Base-by-base conservation (phyloP, 2,888 invertebrate genomes). In the Galerucella pusilla region DNA sequence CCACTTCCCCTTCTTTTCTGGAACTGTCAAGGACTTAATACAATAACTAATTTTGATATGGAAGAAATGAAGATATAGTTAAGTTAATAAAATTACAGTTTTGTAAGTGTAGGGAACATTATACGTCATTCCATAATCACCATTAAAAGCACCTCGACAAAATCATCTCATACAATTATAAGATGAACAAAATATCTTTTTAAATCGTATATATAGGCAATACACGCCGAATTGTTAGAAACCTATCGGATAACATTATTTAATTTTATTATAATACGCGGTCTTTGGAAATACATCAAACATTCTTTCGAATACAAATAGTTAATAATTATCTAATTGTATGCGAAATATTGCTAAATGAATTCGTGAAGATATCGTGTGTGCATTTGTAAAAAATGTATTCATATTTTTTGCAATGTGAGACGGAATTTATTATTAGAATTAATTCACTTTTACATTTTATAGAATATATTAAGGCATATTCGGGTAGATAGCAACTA, bases 391-490 rank as follows among this genome's bases (percentile, higher is more conserved):
- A 69, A 74, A 74, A 69, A 60, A 68, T 61, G 61, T 69, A 52
- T 49, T 59, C 16, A n/a, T 68, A 72, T 72, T 74, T 76, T 68
- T 76, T 74, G 76, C 76, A 76, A 76, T 76, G 76, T 76, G 57
- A 72, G 52, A 76, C 71, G 76, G 76, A 76, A 76, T 76, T 76
- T 74, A 76, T 67, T 65, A 71, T 25, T 71, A 28, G 45, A 61
- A 61, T 49, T 57, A 73, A 49, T 66, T 54, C 57, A 73, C 42
- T 68, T 68, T 35, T 25, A 49, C 46, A 46, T 65, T 65, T 65
- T 61, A 28, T 35, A 35, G 61, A 35, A 16, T 35, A 14, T 12
- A 25, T 60, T 28, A 60, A 54, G 57, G 9, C 3, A 57, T 57
- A 57, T 57, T 57, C 20, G 16, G 57, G 57, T 57, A 57, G 20